A percentile compares a stretch with the other conserved stretches of the same genome.
Evolutionary conservation across 2,797 vertebrate genomes (phyloP).

Genomic region (Liasis olivaceus): DNA sequence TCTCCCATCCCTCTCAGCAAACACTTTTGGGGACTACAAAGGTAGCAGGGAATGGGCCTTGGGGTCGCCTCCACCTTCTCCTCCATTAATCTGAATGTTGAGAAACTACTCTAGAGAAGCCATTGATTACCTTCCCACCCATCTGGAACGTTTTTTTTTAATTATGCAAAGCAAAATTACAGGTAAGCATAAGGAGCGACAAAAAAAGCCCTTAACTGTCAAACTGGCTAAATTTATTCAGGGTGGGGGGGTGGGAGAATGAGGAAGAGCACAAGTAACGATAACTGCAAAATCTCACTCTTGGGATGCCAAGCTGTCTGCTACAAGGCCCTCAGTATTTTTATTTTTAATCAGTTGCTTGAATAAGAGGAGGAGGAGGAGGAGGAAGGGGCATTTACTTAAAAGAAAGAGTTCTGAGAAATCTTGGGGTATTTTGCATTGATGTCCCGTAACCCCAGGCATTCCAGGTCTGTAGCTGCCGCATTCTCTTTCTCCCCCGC

Average conservation of each 20-base stretch:
- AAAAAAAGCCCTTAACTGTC: slow-evolving; percentile 6
- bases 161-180: slow-evolving; percentile 1
- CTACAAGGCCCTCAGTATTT: background rate
- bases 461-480: too few relatives aligned
- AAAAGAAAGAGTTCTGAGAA: too few relatives aligned
- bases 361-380: background rate
- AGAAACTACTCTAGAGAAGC: background rate
- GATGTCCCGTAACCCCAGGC: too few relatives aligned
- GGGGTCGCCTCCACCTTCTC: too few relatives aligned
- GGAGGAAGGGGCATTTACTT: too few relatives aligned
- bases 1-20: background rate
- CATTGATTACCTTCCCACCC: background rate
- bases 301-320: slow-evolving; percentile 52
- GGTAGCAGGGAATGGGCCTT: background rate
- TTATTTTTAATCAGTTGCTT: background rate
- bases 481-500: too few relatives aligned
- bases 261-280: background rate
- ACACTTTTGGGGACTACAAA: background rate
- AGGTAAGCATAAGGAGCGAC: background rate
- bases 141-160: background rate
- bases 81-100: too few relatives aligned
- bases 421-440: too few relatives aligned
- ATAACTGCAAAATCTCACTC: slow-evolving; percentile 47
- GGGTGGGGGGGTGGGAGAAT: background rate
- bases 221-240: slow-evolving; percentile 1